Evolutionary conservation across 2,888 invertebrate genomes (phyloP), one percentile per base, ranked within the genome.

Genomic region (Augiades crinisus): DNA sequence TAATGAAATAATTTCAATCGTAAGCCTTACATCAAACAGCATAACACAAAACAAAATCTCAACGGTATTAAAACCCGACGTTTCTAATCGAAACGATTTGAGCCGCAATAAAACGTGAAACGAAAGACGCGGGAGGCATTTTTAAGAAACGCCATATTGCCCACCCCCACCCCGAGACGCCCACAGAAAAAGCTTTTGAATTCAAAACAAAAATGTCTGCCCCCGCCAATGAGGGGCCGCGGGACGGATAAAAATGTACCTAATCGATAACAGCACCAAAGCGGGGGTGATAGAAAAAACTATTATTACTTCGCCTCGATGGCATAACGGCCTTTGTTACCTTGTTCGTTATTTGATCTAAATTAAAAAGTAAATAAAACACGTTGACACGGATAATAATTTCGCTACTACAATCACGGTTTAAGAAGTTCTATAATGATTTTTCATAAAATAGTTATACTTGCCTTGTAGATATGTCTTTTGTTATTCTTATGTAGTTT

Each of bases 181-280:
- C 86, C 78, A 80, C 71, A 82, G 80, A 87, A 87, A 87, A 86
- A 86, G 72, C 84, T 82, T 82, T 81, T 76, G 80, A 82, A 83
- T 76, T 77, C 67, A 63, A 75, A 77, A 87, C 86, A 86, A 87
- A 87, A 85, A 86, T 83, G 50, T 50, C 66, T 63, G 67, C 61
- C 61, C 67, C 75, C 67, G 67, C 86, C 85, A 85, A 84, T 81
- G 69, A 73, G 70, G 68, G 30, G 30, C 27, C 27, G 47, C 40
- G 62, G 60, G 55, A 53, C 57, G 68, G 70, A 70, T 74, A 78
- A 84, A 86, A 84, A 81, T 74, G 67, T 66, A 30, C 12, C 30
- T 30, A 77, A 85, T 85, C 83, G 70, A 84, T 84, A 57, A 47
- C 21, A 7, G 27, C 13, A 13, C 16, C 21, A 33, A 49, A 49